Base-by-base conservation (phyloP, 1,140 invertebrate genomes). In the Drosophila nasuta region DNA sequence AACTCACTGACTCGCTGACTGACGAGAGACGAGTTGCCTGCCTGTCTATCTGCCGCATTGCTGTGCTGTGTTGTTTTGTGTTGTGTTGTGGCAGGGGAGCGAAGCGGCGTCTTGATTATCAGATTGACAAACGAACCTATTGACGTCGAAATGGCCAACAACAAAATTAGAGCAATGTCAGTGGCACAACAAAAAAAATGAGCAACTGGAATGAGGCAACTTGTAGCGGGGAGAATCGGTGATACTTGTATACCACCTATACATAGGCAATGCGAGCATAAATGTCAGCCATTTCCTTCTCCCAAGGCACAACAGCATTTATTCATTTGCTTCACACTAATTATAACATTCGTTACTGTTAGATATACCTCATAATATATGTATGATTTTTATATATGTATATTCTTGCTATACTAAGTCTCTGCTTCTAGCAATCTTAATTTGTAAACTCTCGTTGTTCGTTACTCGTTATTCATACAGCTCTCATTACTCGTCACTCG, bases 111-210 rank as follows among this genome's bases (percentile, higher is more conserved):
- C 63, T 57, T 59, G 73, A 64, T 76, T 76, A 71, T 64, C 73
- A 76, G 68, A 64, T 65, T 72, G 75, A 76, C 67, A 64, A 68
- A 54, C 46, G 58, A 76, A 79, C 63, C 38, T 52, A 74, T 68
- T 74, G 71, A 74, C 71, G 64, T 41, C 56, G 49, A 13, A 67
- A 60, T 43, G 56, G 63, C 48, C 63, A 13, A 70, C 52, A 70
- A 63, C 67, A 63, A 63, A 69, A 69, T 62, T 62, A 46, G 66
- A 41, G 25, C 67, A 63, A 33, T 48, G 41, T 15, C 54, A 45
- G 25, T 6, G 33, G 20, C 20, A 56, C 51, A 48, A 60, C 48
- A 60, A 28, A 56, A 46, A 25, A 35, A 49, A 25, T 11, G 17
- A 28, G 48, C 2, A 15, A 8, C 3, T 49, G 48, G 3, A 49